Conservation (phyloP, 2,797 vertebrate genomes). For the Ctenosaura bakeri region DNA sequence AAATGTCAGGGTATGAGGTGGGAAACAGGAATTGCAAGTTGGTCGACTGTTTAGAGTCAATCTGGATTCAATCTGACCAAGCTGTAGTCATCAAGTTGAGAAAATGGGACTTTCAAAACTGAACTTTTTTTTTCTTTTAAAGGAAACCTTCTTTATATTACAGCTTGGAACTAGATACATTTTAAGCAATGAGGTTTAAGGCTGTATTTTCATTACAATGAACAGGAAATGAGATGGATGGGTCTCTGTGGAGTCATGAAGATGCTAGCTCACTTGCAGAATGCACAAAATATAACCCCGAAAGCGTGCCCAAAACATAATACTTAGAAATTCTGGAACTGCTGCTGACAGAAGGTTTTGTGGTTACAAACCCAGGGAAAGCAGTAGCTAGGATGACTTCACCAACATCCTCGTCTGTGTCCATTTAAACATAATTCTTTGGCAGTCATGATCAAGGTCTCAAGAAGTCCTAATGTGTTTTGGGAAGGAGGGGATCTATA, state of each 20-base stretch:
- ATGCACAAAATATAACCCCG: not conserved
- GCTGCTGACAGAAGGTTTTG: not conserved
- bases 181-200: conserved; percentile 21
- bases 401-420: not conserved
- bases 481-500: not conserved
- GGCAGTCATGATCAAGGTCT: not conserved
- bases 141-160: conserved; percentile 37
- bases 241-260: not conserved
- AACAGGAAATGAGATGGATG: conserved; percentile 34
- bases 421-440: not conserved
- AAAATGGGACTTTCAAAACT: not conserved
- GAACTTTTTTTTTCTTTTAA: not conserved
- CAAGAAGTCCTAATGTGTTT: not conserved
- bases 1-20: conserved; percentile 38
- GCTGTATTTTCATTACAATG: conserved; percentile 45
- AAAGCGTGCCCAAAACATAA: not conserved
- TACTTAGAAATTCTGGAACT: not conserved
- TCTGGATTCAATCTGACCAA: conserved; percentile 27
- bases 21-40: not conserved
- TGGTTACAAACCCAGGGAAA: not conserved
- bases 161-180: conserved; percentile 25
- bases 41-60: not conserved
- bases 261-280: not conserved
- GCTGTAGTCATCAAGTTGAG: not conserved
- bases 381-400: not conserved